Base-by-base conservation (phyloP, 2,888 invertebrate species). In the Anoplius nigerrimus region DNA sequence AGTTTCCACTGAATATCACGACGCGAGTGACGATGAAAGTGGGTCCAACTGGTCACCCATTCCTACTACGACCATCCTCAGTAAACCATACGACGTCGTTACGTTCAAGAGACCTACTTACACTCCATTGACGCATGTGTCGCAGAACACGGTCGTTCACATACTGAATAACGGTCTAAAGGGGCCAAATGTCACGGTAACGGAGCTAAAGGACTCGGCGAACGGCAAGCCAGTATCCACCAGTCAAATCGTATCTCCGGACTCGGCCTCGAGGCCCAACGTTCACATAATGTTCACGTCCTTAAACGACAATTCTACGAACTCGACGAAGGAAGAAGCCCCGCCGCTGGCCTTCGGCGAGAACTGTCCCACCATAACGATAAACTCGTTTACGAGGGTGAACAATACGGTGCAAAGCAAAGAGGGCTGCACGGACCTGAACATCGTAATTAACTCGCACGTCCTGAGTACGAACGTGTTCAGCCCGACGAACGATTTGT, bases 401-500 rank as follows among this genome's bases (percentile, higher is more conserved):
- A 89, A 89, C 21, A 89, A 88, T 53, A 88, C 87, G 0, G 81
- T 89, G 5, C 90, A 92, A 82, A 91, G 90, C 55, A 93, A 93
- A 84, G 92, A 92, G 78, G 93, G 91, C 3, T 94, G 94, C 78
- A 92, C 93, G 0, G 94, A 94, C 88, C 87, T 94, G 69, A 93
- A 93, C 82, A 92, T 94, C 65, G 92, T 93, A 16, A 92, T 94
- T 1, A 94, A 94, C 74, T 93, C 93, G 0, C 93, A 94, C 79
- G 90, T 93, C 1, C 89, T 93, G 48, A 93, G 92, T 76, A 92
- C 91, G 69, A 91, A 91, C 69, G 89, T 90, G 24, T 78, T 86
- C 65, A 85, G 89, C 18, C 54, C 48, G 46, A 6, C 67, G 16
- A 15, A 15, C 22, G 56, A 54, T 13, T 16, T 34, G 46, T n/a